Conservation (phyloP, 2,797 vertebrate species). For the Periophthalmus magnuspinnatus region DNA sequence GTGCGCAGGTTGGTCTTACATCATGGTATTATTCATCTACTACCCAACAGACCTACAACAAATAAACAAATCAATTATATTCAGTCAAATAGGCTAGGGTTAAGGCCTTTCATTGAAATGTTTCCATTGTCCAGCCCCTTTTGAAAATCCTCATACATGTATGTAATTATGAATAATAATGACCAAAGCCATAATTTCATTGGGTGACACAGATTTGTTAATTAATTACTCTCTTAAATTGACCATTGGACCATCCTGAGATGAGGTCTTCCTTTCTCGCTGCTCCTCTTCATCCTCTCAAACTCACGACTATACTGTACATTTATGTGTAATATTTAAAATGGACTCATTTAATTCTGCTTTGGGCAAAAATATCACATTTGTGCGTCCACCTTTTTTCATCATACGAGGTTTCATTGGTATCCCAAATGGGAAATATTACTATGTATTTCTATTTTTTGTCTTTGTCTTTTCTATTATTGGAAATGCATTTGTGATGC, state of each 20-base stretch:
- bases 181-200: background rate
- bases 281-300: background rate
- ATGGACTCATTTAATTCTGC: constrained; percentile 54
- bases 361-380: constrained; percentile 50
- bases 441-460: constrained; percentile 8
- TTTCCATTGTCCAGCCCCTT: background rate
- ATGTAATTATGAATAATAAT: background rate
- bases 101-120: background rate
- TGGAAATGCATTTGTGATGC: constrained; percentile 9
- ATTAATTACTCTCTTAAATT: background rate
- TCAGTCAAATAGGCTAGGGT: background rate
- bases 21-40: too few relatives aligned
- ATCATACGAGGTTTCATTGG: constrained; percentile 32
- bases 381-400: constrained; percentile 54
- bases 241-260: background rate
- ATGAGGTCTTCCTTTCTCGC: background rate
- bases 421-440: constrained; percentile 7
- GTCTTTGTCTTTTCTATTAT: constrained; percentile 2
- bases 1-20: too few relatives aligned
- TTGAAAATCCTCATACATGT: background rate
- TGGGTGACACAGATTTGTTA: background rate
- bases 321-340: background rate
- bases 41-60: too few relatives aligned
- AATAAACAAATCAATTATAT: too few relatives aligned
- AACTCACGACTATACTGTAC: background rate